Base-by-base conservation (phyloP, 2,113 vertebrate species). In the Trochalopteron elliotii region DNA sequence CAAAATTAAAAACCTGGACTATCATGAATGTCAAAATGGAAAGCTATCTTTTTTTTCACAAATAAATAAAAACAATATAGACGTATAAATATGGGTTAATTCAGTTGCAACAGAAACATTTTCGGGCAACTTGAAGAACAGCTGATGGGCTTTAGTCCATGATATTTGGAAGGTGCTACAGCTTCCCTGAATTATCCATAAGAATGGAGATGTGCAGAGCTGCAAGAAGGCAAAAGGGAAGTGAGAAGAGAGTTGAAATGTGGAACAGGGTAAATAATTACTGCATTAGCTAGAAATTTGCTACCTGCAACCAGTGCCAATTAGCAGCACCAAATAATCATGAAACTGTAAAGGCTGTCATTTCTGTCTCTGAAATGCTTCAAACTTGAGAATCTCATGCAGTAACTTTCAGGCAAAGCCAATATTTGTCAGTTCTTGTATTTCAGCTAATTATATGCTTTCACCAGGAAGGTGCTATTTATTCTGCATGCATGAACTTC, bases 391-490 rank as follows among this genome's bases (percentile, higher is more conserved):
- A 90, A 91, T 95, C 78, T 78, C 67, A 75, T 63, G 59, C 27
- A 75, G 87, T 59, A 97, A 96, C 86, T 97, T 97, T 82, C 92
- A 97, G 42, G 91, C 64, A 95, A 89, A 88, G 76, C 79, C 92
- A 97, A 75, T 78, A 90, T 94, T 97, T 97, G 95, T 92, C 96
- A 96, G 83, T 96, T 91, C 90, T 97, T 97, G 82, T 40, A 83
- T 97, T 97, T 97, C 96, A 97, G 72, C 91, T 97, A 97, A 97
- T 97, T 97, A 92, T 92, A 96, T 47, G 94, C 94, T 95, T 97
- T 97, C 91, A 96, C 39, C n/a, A 19, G 87, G 70, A 97, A 97
- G 89, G 83, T 93, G 33, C 75, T 96, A 94, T 96, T 97, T 97
- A 97, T 97, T 98, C 96, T 94, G 91, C 96, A 84, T 95, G 96